These are phyloP conservation scores for Amphiduros pacificus DNA, from an alignment of 2,888 invertebrate genomes.

Conservation along the genomic window DNA sequence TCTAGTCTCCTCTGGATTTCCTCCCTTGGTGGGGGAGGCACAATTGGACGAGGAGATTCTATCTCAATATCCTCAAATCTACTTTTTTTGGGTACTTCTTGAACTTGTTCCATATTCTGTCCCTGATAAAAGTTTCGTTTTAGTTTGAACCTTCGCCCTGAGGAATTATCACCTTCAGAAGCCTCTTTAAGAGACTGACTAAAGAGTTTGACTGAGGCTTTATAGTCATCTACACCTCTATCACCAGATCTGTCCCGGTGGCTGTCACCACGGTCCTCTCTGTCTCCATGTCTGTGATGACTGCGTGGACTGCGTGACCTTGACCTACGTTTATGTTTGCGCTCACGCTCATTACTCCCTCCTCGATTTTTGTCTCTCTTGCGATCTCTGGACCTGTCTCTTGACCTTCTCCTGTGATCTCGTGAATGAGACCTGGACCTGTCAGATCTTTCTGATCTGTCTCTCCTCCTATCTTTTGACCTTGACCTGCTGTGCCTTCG, in stretches of 20 bases:
- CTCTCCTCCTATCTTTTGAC: slow-evolving; percentile 10
- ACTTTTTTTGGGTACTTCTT: no score
- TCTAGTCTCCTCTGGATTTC: no score
- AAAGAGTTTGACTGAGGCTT: slow-evolving; percentile 23
- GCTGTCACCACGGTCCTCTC: neutral
- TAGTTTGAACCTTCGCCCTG: slow-evolving; percentile 11
- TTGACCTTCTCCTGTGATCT: slow-evolving; percentile 14
- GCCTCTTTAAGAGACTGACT: slow-evolving; percentile 24
- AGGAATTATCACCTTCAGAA: slow-evolving; percentile 8
- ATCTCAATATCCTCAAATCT: no score
- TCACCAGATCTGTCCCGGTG: neutral
- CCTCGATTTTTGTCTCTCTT: neutral
- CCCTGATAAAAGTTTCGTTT: slow-evolving; percentile 19
- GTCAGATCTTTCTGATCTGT: slow-evolving; percentile 16
- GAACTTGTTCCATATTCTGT: no score
- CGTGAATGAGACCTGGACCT: neutral
- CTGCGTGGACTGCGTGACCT: slow-evolving; percentile 12
- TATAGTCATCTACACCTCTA: slow-evolving; percentile 9
- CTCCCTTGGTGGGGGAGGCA: no score
- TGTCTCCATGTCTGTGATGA: neutral
- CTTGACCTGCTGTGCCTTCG: neutral
- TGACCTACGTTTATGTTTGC: neutral
- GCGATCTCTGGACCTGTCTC: neutral
- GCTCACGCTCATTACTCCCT: neutral
- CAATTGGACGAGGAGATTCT: no score